Evolutionary conservation across 2,888 invertebrate species (phyloP).

Genomic region (Troides aeacus): DNA sequence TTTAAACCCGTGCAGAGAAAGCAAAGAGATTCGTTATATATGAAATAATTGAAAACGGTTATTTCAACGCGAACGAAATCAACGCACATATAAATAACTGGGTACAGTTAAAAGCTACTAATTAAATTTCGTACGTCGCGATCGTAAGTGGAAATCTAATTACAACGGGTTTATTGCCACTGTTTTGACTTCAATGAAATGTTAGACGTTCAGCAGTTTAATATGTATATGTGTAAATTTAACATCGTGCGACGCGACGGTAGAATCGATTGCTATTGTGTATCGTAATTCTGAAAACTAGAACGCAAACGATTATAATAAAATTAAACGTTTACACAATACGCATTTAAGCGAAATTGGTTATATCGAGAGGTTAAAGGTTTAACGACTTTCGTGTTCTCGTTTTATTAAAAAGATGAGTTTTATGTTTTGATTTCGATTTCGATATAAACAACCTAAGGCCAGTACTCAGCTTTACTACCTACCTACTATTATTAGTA

Average conservation of each 20-base stretch:
- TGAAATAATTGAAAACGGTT: conserved; percentile 6
- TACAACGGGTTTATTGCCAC: conserved; percentile 44
- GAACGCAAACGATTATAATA: too few species aligned
- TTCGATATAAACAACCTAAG: too few species aligned
- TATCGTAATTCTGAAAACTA: too few species aligned
- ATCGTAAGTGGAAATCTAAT: conserved; percentile 43
- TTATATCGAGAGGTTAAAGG: too few species aligned
- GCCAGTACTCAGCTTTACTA: too few species aligned
- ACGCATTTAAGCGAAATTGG: too few species aligned
- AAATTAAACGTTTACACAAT: too few species aligned
- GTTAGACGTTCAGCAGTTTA: conserved; percentile 6
- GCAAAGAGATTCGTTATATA: not conserved
- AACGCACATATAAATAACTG: conserved; percentile 9
- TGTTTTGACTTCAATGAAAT: conserved; percentile 29
- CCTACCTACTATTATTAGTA: too few species aligned
- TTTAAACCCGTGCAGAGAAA: not conserved
- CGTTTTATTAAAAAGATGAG: too few species aligned
- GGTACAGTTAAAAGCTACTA: conserved; percentile 34
- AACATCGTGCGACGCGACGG: not conserved
- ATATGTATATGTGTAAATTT: conserved; percentile 14
- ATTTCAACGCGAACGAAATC: not conserved
- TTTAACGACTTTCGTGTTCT: too few species aligned
- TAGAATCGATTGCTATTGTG: not conserved
- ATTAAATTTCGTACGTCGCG: conserved; percentile 46
- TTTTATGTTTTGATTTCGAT: too few species aligned